Conservation (phyloP, 2,113 vertebrate genomes). For the Anser brachyrhynchus region DNA sequence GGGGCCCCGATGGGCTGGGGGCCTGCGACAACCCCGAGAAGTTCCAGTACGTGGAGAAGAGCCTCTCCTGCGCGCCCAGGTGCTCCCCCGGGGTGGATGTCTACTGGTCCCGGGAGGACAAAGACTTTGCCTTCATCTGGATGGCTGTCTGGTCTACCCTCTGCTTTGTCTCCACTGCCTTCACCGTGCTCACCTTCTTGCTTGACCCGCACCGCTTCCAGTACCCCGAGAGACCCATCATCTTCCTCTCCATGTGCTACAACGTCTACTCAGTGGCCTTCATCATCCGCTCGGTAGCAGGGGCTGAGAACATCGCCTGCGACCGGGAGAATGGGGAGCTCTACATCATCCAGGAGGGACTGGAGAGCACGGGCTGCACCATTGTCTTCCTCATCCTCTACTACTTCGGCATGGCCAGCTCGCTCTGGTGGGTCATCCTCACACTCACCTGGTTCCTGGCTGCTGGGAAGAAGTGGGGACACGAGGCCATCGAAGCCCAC, state of each 20-base stretch:
- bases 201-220: conserved; percentile 96
- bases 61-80: conserved; percentile 89
- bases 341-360: conserved; percentile 95
- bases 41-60: conserved; percentile 95
- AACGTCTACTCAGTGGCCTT: conserved; percentile 96
- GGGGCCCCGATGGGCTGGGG: conserved; percentile 63
- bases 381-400: conserved; percentile 97
- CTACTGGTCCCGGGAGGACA: conserved; percentile 94
- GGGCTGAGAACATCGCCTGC: conserved; percentile 93
- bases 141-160: conserved; percentile 96
- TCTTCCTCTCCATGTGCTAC: conserved; percentile 99
- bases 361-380: conserved; percentile 96
- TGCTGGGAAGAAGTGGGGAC: conserved; percentile 97
- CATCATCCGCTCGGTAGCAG: conserved; percentile 92
- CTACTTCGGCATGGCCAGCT: conserved; percentile 98
- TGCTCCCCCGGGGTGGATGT: conserved; percentile 92
- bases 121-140: conserved; percentile 97
- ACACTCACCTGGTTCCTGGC: conserved; percentile 98
- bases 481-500: conserved; percentile 96
- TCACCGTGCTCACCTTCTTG: conserved; percentile 96
- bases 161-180: conserved; percentile 95
- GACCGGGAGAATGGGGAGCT: conserved; percentile 91
- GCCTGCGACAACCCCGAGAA: conserved; percentile 92
- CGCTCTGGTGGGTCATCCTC: conserved; percentile 97
- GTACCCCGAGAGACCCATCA: conserved; percentile 97